These are phyloP conservation scores for Allobates femoralis DNA, from an alignment of 2,797 vertebrate genomes.

Conservation along the genomic window DNA sequence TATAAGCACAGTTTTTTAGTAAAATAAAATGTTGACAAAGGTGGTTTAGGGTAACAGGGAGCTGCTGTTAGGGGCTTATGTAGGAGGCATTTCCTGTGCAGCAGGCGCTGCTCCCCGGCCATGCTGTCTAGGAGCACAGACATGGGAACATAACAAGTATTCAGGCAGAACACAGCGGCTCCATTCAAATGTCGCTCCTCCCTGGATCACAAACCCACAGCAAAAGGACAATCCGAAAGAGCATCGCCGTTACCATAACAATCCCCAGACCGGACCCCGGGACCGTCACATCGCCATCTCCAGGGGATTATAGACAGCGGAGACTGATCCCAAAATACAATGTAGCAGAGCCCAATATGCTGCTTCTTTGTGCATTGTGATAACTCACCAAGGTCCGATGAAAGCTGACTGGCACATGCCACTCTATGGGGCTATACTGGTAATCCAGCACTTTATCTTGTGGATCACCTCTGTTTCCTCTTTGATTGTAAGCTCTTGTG, in stretches of 20 bases:
- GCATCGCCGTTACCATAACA: conserved; percentile 45
- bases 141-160: conserved; percentile 41
- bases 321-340: background rate
- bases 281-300: background rate
- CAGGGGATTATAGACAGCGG: background rate
- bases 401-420: too few relatives aligned
- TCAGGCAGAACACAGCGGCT: conserved; percentile 30
- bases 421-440: too few relatives aligned
- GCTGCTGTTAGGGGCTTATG: background rate
- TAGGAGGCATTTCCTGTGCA: background rate
- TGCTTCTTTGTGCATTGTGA: background rate
- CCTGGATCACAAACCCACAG: background rate
- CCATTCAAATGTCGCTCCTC: conserved; percentile 54
- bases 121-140: conserved; percentile 33
- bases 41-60: background rate
- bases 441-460: too few relatives aligned
- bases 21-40: background rate
- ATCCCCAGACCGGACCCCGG: background rate
- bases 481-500: too few relatives aligned
- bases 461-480: too few relatives aligned
- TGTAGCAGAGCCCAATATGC: background rate
- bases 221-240: background rate
- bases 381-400: background rate
- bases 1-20: background rate
- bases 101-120: background rate